A percentile compares a stretch with the other conserved stretches of the same genome.
phyloP scores from a whole-genome alignment of 2,888 invertebrate species.

The Homarus gammarus region DNA sequence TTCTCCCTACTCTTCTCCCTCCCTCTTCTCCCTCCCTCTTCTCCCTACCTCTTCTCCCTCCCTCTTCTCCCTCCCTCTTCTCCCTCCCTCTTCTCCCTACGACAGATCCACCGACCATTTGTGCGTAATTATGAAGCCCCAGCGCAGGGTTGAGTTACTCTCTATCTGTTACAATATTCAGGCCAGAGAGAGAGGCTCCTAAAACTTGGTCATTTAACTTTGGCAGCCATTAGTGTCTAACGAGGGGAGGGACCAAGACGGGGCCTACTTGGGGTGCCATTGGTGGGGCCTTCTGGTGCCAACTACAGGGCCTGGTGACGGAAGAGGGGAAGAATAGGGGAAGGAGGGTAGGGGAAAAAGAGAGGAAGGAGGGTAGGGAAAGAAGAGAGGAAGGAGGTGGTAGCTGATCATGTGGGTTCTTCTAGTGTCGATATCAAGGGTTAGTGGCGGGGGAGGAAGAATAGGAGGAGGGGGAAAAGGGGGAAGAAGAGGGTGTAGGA shows the following conservation, averaged over 20 bases:
- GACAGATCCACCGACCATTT: no score
- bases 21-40: no score
- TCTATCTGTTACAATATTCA: neutral
- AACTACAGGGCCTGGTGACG: neutral
- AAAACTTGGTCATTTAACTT: conserved; percentile 12
- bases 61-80: neutral
- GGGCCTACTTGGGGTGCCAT: neutral
- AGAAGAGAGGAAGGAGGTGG: neutral
- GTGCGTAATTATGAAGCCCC: neutral
- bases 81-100: no score
- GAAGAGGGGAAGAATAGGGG: neutral
- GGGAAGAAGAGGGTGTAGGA: neutral
- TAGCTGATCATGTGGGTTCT: no score
- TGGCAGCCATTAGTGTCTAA: conserved; percentile 10
- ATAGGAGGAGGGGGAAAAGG: neutral
- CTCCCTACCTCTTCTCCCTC: neutral
- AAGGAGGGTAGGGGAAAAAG: neutral
- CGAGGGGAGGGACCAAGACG: neutral
- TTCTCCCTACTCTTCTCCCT: neutral
- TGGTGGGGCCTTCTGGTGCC: no score
- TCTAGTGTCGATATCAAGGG: no score
- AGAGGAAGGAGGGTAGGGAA: no score
- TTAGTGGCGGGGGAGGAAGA: neutral
- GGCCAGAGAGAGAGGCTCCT: neutral
- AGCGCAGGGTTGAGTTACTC: neutral